Evolutionary conservation across 2,888 invertebrate species (phyloP).

Genomic region (Callimorpha dominula): DNA sequence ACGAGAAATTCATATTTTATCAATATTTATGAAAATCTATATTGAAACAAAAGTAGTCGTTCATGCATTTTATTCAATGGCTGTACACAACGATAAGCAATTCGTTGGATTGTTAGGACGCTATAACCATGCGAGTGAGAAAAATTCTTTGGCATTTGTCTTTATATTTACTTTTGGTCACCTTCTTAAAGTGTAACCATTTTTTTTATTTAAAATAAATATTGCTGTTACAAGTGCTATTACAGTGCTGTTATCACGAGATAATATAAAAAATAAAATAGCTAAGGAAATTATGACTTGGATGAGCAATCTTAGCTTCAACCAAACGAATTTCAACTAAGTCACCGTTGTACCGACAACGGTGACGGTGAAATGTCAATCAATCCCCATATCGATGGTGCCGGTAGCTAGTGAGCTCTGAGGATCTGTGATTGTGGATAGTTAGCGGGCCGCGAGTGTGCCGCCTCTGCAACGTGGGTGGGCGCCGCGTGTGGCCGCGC

Average conservation of each 20-base stretch:
- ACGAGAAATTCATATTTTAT: background rate
- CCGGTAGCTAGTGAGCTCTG: slow-evolving; percentile 47
- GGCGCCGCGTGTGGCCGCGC: slow-evolving; percentile 85
- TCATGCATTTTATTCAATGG: background rate
- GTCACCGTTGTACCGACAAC: slow-evolving; percentile 45
- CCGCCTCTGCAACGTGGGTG: slow-evolving; percentile 84
- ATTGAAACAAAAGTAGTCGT: background rate
- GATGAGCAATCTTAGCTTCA: slow-evolving; percentile 43
- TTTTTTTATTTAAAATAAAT: background rate
- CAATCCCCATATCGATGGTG: slow-evolving; percentile 53
- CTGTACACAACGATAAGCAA: background rate
- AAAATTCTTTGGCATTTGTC: background rate
- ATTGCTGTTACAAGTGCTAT: background rate
- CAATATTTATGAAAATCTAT: background rate
- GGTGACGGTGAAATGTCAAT: slow-evolving; percentile 74
- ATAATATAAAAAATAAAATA: background rate
- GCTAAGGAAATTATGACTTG: background rate
- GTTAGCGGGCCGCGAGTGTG: slow-evolving; percentile 73
- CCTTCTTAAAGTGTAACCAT: background rate
- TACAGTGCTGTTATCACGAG: background rate
- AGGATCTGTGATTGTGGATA: slow-evolving; percentile 43
- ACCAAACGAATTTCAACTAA: slow-evolving; percentile 64
- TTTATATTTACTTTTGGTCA: background rate
- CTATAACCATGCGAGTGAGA: background rate
- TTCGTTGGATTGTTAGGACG: background rate